Conservation (phyloP, 1,140 invertebrate species). For the Sitodiplosis mosellana region DNA sequence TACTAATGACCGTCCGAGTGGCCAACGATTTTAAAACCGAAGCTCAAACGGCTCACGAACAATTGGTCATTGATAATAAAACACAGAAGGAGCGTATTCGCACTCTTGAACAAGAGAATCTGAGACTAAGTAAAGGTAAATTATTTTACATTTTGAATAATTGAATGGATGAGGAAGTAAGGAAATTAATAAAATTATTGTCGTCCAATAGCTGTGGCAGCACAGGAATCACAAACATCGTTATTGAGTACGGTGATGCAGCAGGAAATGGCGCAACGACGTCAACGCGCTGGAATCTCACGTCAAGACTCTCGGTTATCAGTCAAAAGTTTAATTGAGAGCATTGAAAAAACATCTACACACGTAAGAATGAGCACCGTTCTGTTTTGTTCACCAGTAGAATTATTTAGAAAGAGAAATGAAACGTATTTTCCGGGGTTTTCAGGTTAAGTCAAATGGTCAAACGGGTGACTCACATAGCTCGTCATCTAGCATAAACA, state of each 20-base stretch:
- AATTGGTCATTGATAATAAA: conserved; percentile 65
- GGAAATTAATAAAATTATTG: no score
- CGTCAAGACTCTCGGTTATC: conserved; percentile 63
- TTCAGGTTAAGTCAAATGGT: conserved; percentile 10
- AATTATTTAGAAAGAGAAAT: no score
- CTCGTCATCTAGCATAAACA: conserved; percentile 28
- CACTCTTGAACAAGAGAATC: conserved; percentile 56
- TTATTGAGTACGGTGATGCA: conserved; percentile 33
- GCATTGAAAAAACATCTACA: conserved; percentile 75
- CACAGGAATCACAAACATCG: conserved; percentile 26
- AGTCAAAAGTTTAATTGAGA: conserved; percentile 75
- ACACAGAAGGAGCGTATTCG: conserved; percentile 56
- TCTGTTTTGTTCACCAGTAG: neutral
- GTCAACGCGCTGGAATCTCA: conserved; percentile 33
- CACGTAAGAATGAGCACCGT: conserved; percentile 32
- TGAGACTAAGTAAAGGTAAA: conserved; percentile 36
- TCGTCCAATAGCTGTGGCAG: conserved; percentile 10
- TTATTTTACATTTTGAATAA: no score
- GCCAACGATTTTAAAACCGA: conserved; percentile 89
- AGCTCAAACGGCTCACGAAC: conserved; percentile 63
- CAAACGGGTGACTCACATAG: conserved; percentile 14
- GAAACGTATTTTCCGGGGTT: no score
- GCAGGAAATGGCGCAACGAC: conserved; percentile 35
- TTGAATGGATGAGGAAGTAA: neutral
- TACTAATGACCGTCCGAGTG: conserved; percentile 80